Base-by-base conservation (phyloP, 1,140 invertebrate species). In the Andrena cerasifolii region DNA sequence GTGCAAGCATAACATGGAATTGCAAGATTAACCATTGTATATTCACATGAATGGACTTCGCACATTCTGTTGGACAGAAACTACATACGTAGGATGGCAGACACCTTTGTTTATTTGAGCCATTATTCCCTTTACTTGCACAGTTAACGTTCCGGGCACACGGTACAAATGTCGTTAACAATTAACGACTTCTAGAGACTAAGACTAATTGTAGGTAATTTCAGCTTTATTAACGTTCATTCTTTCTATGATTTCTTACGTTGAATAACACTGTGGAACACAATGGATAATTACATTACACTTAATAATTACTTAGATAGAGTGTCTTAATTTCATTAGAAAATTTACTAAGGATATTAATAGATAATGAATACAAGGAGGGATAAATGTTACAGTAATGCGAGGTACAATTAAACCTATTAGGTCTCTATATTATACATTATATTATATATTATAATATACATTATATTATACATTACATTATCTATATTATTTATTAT, bases 71-170 rank as follows among this genome's bases (percentile, higher is more conserved):
- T 10, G 18, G 24, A 26, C 7, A 43, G 47, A 40, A 28, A 0
- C 21, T 63, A 53, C 14, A 6, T 26, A 53, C 14, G 3, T 26
- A 43, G 59, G 14, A 40, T 36, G 33, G 49, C 33, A 58, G 36
- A 43, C 24, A 26, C 7, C 7, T 58, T 70, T 45, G 53, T 70
- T 58, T 70, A 58, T 58, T 70, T 56, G 18, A 45, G 16, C 67
- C 40, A 54, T 68, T 54, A 67, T 18, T 31, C 24, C 7, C 36
- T 58, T 31, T 47, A 24, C 54, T 59, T 6, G 6, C 8, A 18
- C 43, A 59, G 5, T 59, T 59, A 33, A 18, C 40, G 36, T 33
- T 4, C 6, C 18, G 18, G 5, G 7, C 16, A 53, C 47, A 36
- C 10, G 3, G 18, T n/a, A n/a, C 36, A 31, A 70, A 70, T 26